These are phyloP conservation scores for Griposia aprilina DNA, from an alignment of 2,888 invertebrate genomes.

Conservation along the genomic window DNA sequence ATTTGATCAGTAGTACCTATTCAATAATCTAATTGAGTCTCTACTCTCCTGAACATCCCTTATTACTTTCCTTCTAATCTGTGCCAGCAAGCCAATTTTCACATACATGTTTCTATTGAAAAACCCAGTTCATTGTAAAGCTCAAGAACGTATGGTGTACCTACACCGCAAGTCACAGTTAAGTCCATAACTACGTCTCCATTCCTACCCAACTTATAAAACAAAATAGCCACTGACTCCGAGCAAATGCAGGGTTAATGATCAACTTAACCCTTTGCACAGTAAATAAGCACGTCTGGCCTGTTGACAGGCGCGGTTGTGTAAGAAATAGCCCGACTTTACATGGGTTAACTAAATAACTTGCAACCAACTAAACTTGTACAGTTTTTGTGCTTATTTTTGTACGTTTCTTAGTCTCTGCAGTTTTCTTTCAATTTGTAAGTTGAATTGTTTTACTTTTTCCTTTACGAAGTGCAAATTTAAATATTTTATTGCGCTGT, in stretches of 20 bases:
- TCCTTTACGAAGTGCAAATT: not conserved
- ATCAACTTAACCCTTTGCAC: slow-evolving; percentile 69
- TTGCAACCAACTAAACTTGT: slow-evolving; percentile 46
- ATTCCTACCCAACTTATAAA: slow-evolving; percentile 31
- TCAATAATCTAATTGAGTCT: not conserved
- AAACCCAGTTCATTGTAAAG: slow-evolving; percentile 3
- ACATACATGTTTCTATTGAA: not conserved
- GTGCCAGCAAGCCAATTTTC: not conserved
- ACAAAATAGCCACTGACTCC: slow-evolving; percentile 53
- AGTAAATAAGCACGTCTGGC: slow-evolving; percentile 71
- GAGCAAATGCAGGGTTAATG: slow-evolving; percentile 67
- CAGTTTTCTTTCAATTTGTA: slow-evolving; percentile 26
- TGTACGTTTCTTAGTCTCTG: slow-evolving; percentile 16
- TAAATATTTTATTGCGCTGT: not conserved
- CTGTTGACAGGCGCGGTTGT: slow-evolving; percentile 57
- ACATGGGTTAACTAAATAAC: slow-evolving; percentile 63
- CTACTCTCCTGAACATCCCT: not conserved
- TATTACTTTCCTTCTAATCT: not conserved
- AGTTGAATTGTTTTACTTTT: slow-evolving; percentile 9
- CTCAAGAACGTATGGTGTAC: slow-evolving; percentile 4
- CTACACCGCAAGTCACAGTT: slow-evolving; percentile 7
- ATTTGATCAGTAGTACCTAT: not conserved
- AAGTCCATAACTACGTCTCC: slow-evolving; percentile 18
- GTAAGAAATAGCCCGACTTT: slow-evolving; percentile 67
- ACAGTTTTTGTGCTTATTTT: slow-evolving; percentile 32